Base-by-base conservation (phyloP, 2,797 vertebrate genomes). In the Oreochromis grahami region DNA sequence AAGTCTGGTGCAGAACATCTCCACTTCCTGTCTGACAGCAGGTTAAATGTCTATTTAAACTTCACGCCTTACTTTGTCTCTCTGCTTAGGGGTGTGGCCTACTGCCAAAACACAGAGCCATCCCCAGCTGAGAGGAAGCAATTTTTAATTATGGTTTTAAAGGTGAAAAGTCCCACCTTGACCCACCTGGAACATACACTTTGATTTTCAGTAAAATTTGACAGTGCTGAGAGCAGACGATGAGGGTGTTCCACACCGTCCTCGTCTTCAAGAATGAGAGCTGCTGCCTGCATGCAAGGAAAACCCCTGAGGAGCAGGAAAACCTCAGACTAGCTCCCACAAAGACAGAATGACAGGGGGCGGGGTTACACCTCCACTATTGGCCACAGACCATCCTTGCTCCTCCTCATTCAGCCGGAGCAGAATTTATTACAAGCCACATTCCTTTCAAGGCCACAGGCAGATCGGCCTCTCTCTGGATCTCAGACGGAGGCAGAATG, bases 181-280 rank as follows among this genome's bases (percentile, higher is more conserved):
- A 60, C 11, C 29, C 19, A 36, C 19, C 32, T n/a, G 19, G 1
- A 17, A 4, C 10, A 38, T 0, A 7, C 3, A 65, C 1, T 12
- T 63, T 65, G 4, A 7, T 21, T 65, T 38, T 38, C 60, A 21
- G 60, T 11, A 3, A 2, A 38, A 65, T 38, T 8, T 38, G 29
- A 60, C 56, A 19, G 29, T 34, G 58, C 34, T 34, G 29, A 11
- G 56, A 34, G 29, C 15, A 5, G 34, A 63, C 2, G 7, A 38
- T 1, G 19, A 1, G 2, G 15, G 3, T 7, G 11, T 8, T 1
- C n/a, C 11, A 21, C 11, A 6, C 34, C 0, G 11, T 38, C 34
- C 19, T 38, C 19, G 11, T 38, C 32, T 36, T 36, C 38, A 63
- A 63, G 32, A 63, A 63, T n/a, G 58, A 63, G 3, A n/a, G 32